A percentile compares a stretch with the other conserved stretches of the same genome.
These are phyloP conservation scores for Dendroctonus ponderosae DNA, from an alignment of 1,140 invertebrate genomes.

Conservation along the genomic window DNA sequence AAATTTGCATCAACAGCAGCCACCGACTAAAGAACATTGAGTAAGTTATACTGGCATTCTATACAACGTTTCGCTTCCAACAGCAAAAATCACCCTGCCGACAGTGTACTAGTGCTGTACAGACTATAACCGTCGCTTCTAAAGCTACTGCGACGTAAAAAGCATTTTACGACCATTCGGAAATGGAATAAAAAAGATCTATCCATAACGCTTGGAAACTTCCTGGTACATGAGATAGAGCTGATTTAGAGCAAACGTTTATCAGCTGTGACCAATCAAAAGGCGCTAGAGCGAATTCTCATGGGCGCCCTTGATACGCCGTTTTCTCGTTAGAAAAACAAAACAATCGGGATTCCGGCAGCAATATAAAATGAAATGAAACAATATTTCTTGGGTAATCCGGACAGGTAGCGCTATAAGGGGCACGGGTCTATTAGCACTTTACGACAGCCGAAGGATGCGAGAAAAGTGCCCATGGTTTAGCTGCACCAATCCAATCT, in stretches of 20 bases:
- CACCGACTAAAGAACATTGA: too few relatives aligned
- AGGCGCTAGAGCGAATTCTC: constrained; percentile 19
- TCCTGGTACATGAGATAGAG: constrained; percentile 2
- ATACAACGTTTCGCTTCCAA: too few relatives aligned
- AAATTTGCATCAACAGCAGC: too few relatives aligned
- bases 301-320: constrained; percentile 19
- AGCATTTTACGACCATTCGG: constrained; percentile 13
- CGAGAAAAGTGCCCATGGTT: background rate
- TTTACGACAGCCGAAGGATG: constrained; percentile 17
- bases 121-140: too few relatives aligned
- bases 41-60: too few relatives aligned
- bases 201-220: constrained; percentile 1
- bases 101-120: too few relatives aligned
- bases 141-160: background rate
- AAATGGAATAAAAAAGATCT: constrained; percentile 12
- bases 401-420: constrained; percentile 25
- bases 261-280: constrained; percentile 21
- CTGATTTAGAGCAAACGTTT: constrained; percentile 17
- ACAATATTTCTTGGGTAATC: constrained; percentile 39
- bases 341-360: constrained; percentile 25
- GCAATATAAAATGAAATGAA: constrained; percentile 38
- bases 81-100: too few relatives aligned
- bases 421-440: constrained; percentile 35
- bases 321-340: constrained; percentile 24
- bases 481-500: background rate